Evolutionary conservation across 1,140 invertebrate species (phyloP), one percentile per base, ranked within the genome.

Genomic region (Sarcophaga peregrina): DNA sequence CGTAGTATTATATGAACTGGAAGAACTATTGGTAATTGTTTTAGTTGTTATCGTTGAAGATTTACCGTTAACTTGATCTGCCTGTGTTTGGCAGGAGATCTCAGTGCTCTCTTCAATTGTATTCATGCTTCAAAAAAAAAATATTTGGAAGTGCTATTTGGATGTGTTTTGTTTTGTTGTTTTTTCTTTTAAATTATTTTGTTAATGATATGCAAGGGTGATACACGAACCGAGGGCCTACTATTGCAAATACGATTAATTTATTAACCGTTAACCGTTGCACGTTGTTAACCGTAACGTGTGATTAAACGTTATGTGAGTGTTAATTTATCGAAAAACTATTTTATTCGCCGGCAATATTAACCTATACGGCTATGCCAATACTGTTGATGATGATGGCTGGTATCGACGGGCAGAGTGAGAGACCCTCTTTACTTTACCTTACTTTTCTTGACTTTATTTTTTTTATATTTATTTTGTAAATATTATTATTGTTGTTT

Each of bases 1-100:
- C 20, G 50, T 62, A 8, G 75, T 17, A 52, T 54, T 83, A 73
- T 45, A 62, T 3, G 68, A 80, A 62, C 78, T 80, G 76, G 76
- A 81, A 74, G 45, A 80, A 74, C 82, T 78, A 52, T n/a, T 25
- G 80, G 76, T 48, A 82, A 46, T 48, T 68, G 45, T 84, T 78
- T 81, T 83, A 82, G 83, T 72, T 58, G 54, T 58, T 48, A 85
- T 82, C 72, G 78, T 83, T 47, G 82, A 48, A 72, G 82, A 82
- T 52, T 62, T 84, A 58, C 72, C 76, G 54, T 86, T 84, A 84
- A 85, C 75, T 84, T 85, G 84, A 48, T 83, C 75, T 75, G 84
- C 82, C 72, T 58, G 47, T 6, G 46, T 47, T 75, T 75, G 45
- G 13, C 25, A 37, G 25, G 73, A 75, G 15, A 78, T 52, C 50